phyloP scores from a whole-genome alignment of 2,797 vertebrate genomes.

The Cynodonichthys magdalenae region DNA sequence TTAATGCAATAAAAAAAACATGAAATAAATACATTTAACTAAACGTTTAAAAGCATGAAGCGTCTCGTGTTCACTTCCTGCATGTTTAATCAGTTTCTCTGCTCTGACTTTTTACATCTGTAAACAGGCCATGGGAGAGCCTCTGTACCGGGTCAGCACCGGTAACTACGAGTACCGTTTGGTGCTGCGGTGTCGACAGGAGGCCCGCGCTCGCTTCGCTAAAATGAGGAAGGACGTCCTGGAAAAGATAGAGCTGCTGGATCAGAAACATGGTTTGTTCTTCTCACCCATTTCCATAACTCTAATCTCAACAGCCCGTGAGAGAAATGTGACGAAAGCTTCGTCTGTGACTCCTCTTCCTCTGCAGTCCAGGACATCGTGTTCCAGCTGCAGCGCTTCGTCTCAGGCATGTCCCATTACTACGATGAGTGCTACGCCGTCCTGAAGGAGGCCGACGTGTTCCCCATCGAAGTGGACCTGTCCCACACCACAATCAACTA shows the following conservation, averaged over 20 bases:
- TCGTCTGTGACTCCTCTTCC: not conserved
- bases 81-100: not conserved
- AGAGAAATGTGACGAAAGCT: not conserved
- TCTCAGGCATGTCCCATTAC: constrained; percentile 97
- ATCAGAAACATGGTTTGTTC: constrained; percentile 94
- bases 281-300: too few species aligned
- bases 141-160: constrained; percentile 93
- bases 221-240: constrained; percentile 98
- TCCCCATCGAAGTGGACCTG: constrained; percentile 98
- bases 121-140: constrained; percentile 91
- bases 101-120: not conserved
- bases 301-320: too few species aligned
- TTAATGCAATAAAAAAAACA: too few species aligned
- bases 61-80: not conserved
- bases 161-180: constrained; percentile 98
- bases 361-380: constrained; percentile 95
- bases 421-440: constrained; percentile 94
- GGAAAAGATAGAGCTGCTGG: constrained; percentile 97
- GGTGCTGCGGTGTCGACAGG: constrained; percentile 95
- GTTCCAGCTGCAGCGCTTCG: constrained; percentile 98
- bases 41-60: too few species aligned
- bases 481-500: constrained; percentile 94
- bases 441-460: constrained; percentile 93
- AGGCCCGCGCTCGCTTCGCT: constrained; percentile 93
- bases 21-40: too few species aligned